phyloP scores from a whole-genome alignment of 2,888 invertebrate genomes.

The Strigamia transsilvanica region DNA sequence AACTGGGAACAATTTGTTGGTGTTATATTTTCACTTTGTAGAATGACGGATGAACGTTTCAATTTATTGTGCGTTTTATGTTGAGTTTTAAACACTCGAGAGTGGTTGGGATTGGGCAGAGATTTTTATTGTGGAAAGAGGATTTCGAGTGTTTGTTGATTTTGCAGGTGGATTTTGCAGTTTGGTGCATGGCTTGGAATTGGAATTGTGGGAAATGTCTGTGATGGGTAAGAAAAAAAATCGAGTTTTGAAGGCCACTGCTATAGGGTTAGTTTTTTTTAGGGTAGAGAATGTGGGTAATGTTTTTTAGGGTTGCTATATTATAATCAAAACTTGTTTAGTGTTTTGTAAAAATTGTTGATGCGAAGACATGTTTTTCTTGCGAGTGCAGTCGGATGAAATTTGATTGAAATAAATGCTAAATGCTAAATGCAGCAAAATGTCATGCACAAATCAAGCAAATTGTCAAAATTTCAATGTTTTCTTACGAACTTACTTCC shows the following conservation, averaged over 20 bases:
- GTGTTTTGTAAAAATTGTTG: too few species aligned
- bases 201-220: background rate
- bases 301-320: background rate
- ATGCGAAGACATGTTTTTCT: too few species aligned
- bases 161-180: conserved; percentile 28
- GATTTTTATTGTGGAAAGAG: background rate
- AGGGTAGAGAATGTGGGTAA: conserved; percentile 18
- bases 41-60: too few species aligned
- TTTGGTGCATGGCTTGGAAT: background rate
- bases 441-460: too few species aligned
- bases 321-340: background rate
- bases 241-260: conserved; percentile 5
- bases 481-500: background rate
- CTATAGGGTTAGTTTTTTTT: conserved; percentile 11
- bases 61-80: too few species aligned
- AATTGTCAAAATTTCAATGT: background rate
- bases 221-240: background rate
- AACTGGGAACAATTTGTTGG: too few species aligned
- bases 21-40: too few species aligned
- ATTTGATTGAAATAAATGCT: too few species aligned
- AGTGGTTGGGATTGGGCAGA: background rate
- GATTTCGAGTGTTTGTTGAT: background rate
- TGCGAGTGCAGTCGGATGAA: too few species aligned
- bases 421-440: too few species aligned
- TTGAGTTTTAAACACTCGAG: too few species aligned